These are phyloP conservation scores for Craniophora ligustri DNA, from an alignment of 2,888 invertebrate species.

Conservation along the genomic window DNA sequence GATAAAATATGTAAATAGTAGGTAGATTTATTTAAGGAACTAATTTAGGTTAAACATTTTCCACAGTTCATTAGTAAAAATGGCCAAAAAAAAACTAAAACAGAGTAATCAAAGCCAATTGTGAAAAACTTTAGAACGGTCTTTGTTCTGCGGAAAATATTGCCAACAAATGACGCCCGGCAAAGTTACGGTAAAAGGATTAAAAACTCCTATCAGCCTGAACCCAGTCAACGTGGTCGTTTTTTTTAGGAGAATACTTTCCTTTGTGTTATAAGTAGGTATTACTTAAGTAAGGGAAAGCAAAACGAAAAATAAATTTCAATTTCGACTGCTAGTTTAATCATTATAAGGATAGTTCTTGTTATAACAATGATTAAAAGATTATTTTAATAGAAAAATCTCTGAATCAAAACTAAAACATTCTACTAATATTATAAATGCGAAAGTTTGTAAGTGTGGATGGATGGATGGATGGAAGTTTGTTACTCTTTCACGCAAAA, in stretches of 20 bases:
- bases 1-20: too few relatives aligned
- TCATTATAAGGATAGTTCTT: too few relatives aligned
- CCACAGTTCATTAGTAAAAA: slow-evolving; percentile 9
- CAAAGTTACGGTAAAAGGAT: slow-evolving; percentile 39
- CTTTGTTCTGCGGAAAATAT: slow-evolving; percentile 11
- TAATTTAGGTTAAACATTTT: neutral
- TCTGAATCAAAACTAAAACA: too few relatives aligned
- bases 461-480: too few relatives aligned
- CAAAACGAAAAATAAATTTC: too few relatives aligned
- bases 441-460: too few relatives aligned
- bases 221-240: slow-evolving; percentile 16
- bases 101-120: slow-evolving; percentile 36
- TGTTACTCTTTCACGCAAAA: too few relatives aligned
- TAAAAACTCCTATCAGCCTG: slow-evolving; percentile 41
- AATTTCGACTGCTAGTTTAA: too few relatives aligned
- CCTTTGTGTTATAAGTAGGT: neutral
- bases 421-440: too few relatives aligned
- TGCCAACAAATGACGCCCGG: slow-evolving; percentile 12
- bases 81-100: slow-evolving; percentile 5
- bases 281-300: neutral
- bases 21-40: too few relatives aligned
- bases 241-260: neutral
- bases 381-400: too few relatives aligned
- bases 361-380: too few relatives aligned
- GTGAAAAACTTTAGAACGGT: slow-evolving; percentile 27